Conservation (phyloP, 2,888 invertebrate species). For the Tetranychus piercei region DNA sequence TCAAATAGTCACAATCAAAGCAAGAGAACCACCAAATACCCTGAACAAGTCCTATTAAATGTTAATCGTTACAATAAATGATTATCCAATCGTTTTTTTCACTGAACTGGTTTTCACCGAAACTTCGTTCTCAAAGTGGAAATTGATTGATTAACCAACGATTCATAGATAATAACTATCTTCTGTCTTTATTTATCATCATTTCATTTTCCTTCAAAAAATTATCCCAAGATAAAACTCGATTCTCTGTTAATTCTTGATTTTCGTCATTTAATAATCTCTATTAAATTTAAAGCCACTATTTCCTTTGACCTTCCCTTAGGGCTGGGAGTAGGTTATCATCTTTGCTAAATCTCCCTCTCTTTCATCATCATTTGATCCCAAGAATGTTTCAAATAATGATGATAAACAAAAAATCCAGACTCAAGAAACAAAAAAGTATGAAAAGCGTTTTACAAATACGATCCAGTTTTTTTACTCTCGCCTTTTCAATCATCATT, state of each 20-base stretch:
- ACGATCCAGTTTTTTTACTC: background rate
- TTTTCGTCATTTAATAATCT: slow-evolving; percentile 1
- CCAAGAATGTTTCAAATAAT: background rate
- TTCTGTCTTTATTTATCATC: background rate
- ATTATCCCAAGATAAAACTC: background rate
- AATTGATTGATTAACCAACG: background rate
- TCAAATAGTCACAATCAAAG: background rate
- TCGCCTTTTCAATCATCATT: background rate
- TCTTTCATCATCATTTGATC: background rate
- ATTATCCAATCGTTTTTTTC: background rate
- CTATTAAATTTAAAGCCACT: background rate
- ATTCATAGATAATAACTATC: background rate
- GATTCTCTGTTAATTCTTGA: background rate
- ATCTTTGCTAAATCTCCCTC: background rate
- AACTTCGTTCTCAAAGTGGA: background rate
- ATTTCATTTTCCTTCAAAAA: background rate
- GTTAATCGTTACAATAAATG: background rate
- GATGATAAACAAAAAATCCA: background rate
- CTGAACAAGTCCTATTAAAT: background rate
- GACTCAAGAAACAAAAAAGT: background rate
- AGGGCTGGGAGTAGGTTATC: background rate
- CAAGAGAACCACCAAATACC: background rate
- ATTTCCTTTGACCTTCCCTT: slow-evolving; percentile 2
- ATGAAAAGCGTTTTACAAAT: too few relatives aligned
- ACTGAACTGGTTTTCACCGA: background rate